phyloP scores from a whole-genome alignment of 2,888 invertebrate genomes.

The Heliconius aoede region DNA sequence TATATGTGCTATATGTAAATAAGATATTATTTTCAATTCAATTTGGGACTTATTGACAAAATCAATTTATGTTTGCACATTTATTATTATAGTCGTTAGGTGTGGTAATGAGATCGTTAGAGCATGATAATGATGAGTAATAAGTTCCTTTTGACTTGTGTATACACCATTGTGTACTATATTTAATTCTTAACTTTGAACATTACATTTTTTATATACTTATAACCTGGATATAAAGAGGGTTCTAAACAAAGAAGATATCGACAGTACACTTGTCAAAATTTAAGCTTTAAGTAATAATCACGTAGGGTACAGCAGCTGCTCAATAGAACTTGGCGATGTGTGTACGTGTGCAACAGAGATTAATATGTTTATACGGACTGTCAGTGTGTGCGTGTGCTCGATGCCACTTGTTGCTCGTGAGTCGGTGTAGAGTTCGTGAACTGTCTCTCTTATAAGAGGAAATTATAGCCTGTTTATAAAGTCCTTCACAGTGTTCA shows the following conservation, averaged over 20 bases:
- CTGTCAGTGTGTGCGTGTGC: slow-evolving; percentile 33
- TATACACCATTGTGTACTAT: background rate
- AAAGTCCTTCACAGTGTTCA: slow-evolving; percentile 45
- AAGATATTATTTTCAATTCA: background rate
- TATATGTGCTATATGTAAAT: background rate
- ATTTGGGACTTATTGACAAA: background rate
- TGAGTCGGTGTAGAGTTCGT: slow-evolving; percentile 47
- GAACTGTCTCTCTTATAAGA: slow-evolving; percentile 47
- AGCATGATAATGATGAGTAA: slow-evolving; percentile 26
- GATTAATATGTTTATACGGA: slow-evolving; percentile 17
- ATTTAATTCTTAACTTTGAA: background rate
- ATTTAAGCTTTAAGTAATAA: slow-evolving; percentile 17
- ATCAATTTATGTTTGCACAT: background rate
- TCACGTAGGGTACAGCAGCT: slow-evolving; percentile 36
- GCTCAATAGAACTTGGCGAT: slow-evolving; percentile 29
- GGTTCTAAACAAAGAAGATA: background rate
- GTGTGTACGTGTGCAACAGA: slow-evolving; percentile 29
- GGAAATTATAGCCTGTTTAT: slow-evolving; percentile 49
- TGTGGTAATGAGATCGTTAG: slow-evolving; percentile 29
- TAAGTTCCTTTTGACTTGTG: slow-evolving; percentile 4
- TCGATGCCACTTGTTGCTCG: slow-evolving; percentile 48
- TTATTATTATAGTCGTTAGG: slow-evolving; percentile 20
- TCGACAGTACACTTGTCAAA: background rate
- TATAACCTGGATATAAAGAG: background rate
- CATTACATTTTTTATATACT: background rate